Evolutionary conservation across 2,113 vertebrate genomes (phyloP).

Genomic region (Eulemur macaco): DNA sequence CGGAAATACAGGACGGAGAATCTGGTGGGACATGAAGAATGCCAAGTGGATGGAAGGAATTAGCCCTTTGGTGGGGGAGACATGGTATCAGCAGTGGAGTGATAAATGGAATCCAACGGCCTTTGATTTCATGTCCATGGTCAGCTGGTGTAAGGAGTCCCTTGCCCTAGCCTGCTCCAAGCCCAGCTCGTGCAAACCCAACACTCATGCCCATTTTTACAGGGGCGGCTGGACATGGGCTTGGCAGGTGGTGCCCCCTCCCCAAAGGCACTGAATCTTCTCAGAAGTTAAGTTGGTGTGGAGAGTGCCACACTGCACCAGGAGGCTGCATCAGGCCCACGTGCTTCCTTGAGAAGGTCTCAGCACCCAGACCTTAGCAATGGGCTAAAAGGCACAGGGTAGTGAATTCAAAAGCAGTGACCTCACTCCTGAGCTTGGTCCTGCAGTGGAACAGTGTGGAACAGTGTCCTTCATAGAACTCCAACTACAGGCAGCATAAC

Average conservation of each 20-base stretch:
- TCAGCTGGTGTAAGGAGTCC: not conserved
- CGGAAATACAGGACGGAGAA: not conserved
- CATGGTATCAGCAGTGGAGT: not conserved
- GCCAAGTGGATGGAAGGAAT: not conserved
- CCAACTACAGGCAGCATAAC: too few species aligned
- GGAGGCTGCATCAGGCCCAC: too few species aligned
- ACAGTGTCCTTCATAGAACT: too few species aligned
- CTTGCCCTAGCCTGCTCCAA: not conserved
- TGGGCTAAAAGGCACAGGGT: too few species aligned
- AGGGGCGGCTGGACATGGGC: rapidly evolving
- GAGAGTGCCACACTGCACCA: not conserved
- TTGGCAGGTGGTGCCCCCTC: not conserved
- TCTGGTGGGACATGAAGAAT: not conserved
- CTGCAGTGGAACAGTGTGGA: not conserved
- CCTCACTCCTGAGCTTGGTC: not conserved
- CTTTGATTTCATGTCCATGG: rapidly evolving
- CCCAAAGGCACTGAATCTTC: not conserved
- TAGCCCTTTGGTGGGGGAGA: not conserved
- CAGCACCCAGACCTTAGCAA: not conserved
- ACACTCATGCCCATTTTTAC: not conserved
- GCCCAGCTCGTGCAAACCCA: not conserved
- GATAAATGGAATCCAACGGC: too few species aligned
- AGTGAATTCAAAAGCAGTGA: not conserved
- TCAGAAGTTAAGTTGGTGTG: too few species aligned
- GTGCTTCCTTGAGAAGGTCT: rapidly evolving